Conservation (phyloP, 2,888 invertebrate species). For the Tinea pellionella region DNA sequence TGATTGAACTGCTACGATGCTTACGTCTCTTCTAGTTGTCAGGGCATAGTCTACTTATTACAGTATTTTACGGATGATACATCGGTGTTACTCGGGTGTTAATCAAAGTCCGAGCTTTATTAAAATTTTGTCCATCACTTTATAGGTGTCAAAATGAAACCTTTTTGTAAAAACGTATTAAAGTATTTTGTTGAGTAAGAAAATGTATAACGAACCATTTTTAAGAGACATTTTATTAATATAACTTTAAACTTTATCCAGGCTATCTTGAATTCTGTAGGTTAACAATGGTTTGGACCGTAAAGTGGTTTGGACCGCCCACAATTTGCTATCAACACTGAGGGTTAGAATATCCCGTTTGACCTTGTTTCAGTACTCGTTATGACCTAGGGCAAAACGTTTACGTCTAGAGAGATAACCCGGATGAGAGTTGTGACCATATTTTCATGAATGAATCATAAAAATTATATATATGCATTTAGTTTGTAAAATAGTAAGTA, state of each 20-base stretch:
- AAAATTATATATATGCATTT: too few relatives aligned
- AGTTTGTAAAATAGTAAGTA: too few relatives aligned
- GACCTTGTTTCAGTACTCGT: slow-evolving; percentile 10
- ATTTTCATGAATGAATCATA: neutral
- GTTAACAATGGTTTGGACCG: slow-evolving; percentile 1
- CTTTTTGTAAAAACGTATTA: too few relatives aligned
- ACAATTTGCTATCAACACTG: slow-evolving; percentile 10
- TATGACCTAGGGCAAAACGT: slow-evolving; percentile 13
- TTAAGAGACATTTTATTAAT: neutral
- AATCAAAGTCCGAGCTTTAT: too few relatives aligned
- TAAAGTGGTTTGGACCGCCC: neutral
- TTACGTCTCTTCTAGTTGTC: too few relatives aligned
- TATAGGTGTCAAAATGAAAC: neutral
- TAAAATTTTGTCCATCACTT: too few relatives aligned
- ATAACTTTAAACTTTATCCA: neutral
- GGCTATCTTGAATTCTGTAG: neutral
- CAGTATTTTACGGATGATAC: too few relatives aligned
- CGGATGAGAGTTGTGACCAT: neutral
- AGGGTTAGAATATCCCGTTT: slow-evolving; percentile 7
- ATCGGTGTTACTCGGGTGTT: too few relatives aligned
- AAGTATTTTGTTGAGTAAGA: neutral
- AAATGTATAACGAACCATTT: neutral
- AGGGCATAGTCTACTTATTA: too few relatives aligned
- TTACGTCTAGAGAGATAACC: slow-evolving; percentile 4
- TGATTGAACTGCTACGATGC: too few relatives aligned